A percentile compares a stretch with the other conserved stretches of the same genome.
These are phyloP conservation scores for Athalia cordata DNA, from an alignment of 2,888 invertebrate species.

Conservation along the genomic window DNA sequence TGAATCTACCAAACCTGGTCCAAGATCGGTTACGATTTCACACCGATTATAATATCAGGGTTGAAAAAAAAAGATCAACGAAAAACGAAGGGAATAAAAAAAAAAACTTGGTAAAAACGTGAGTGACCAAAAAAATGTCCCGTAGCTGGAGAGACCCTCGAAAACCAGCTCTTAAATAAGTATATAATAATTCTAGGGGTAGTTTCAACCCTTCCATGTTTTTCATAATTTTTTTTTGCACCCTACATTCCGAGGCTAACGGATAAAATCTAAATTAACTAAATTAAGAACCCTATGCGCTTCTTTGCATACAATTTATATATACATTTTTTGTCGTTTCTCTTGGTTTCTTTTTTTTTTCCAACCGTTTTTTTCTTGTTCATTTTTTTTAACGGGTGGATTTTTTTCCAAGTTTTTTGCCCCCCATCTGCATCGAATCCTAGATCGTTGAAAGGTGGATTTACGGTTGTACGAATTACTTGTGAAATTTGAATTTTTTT, in stretches of 20 bases:
- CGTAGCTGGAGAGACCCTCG: constrained; percentile 59
- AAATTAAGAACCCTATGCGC: constrained; percentile 70
- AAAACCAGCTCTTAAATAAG: constrained; percentile 69
- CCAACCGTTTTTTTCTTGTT: constrained; percentile 20
- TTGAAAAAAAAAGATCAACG: constrained; percentile 43
- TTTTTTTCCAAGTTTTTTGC: constrained; percentile 21
- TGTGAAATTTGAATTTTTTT: constrained; percentile 66
- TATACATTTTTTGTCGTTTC: constrained; percentile 40
- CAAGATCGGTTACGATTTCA: constrained; percentile 73
- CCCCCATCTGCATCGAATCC: not conserved
- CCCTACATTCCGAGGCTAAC: constrained; percentile 62
- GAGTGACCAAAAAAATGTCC: constrained; percentile 33
- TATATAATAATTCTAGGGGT: constrained; percentile 71
- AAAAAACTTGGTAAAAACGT: constrained; percentile 49
- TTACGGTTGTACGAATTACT: constrained; percentile 73
- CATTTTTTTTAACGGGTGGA: constrained; percentile 41
- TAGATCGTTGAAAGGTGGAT: constrained; percentile 55
- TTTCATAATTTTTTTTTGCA: constrained; percentile 38
- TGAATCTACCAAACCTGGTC: constrained; percentile 50
- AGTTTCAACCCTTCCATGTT: constrained; percentile 54
- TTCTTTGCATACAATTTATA: constrained; percentile 70
- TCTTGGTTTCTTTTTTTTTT: constrained; percentile 51
- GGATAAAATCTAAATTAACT: constrained; percentile 74
- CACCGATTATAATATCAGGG: constrained; percentile 71
- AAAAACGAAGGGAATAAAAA: constrained; percentile 50